Evolutionary conservation across 2,888 invertebrate species (phyloP).

Genomic region (Noctua pronuba): DNA sequence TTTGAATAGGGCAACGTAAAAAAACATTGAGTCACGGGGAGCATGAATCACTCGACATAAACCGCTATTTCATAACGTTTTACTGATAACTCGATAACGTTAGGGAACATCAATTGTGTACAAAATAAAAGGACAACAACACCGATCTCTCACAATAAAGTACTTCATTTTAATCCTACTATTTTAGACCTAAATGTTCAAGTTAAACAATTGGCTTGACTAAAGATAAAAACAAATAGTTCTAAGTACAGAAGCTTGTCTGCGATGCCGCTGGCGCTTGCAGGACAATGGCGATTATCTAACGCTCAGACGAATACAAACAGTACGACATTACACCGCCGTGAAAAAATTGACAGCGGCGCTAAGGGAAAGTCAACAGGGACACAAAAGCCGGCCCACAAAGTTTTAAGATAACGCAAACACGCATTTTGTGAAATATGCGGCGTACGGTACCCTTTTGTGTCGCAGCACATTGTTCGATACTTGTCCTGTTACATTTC

Average conservation of each 20-base stretch:
- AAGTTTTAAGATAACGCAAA: conserved; percentile 79
- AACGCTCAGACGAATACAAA: conserved; percentile 81
- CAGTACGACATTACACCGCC: conserved; percentile 79
- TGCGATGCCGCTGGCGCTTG: conserved; percentile 82
- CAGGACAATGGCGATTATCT: conserved; percentile 83
- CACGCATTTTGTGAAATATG: conserved; percentile 79
- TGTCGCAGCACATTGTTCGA: conserved; percentile 68
- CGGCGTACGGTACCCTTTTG: conserved; percentile 79
- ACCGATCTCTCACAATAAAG: conserved; percentile 28
- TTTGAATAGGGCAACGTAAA: conserved; percentile 55
- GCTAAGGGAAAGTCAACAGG: conserved; percentile 85
- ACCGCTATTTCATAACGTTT: conserved; percentile 83
- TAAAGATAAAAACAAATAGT: conserved; percentile 73
- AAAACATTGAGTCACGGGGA: conserved; percentile 77
- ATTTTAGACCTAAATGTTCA: conserved; percentile 59
- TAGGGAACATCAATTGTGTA: conserved; percentile 74
- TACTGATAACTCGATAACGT: conserved; percentile 79
- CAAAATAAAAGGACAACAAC: conserved; percentile 70
- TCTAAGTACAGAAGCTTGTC: conserved; percentile 79
- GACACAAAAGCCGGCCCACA: conserved; percentile 75
- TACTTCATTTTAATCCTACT: conserved; percentile 56
- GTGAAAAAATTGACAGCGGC: conserved; percentile 76
- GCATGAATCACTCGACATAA: conserved; percentile 79
- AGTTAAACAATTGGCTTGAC: conserved; percentile 66
- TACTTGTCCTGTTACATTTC: conserved; percentile 66